Evolutionary conservation across 1,140 invertebrate species (phyloP).

Genomic region (Diachasmimorpha longicaudata): DNA sequence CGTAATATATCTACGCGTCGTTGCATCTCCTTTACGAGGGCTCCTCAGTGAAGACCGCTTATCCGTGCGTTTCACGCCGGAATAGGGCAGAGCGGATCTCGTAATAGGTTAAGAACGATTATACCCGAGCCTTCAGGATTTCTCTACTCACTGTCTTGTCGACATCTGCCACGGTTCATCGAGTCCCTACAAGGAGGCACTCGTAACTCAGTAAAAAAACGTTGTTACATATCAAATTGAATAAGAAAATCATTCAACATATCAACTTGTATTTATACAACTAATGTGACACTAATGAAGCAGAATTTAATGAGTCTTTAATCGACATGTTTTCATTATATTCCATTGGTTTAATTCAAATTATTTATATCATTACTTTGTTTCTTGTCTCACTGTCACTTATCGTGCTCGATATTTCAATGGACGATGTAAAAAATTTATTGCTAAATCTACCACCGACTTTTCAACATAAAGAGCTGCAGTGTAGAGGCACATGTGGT

Average conservation of each 20-base stretch:
- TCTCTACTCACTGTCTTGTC: constrained; percentile 13
- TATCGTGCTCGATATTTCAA: too few species aligned
- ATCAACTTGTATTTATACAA: not conserved
- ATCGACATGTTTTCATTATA: not conserved
- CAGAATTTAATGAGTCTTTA: constrained; percentile 23
- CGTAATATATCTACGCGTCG: not conserved
- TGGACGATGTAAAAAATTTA: too few species aligned
- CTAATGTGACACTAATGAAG: constrained; percentile 25
- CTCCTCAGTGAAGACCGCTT: not conserved
- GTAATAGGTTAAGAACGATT: constrained; percentile 21
- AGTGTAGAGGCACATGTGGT: too few species aligned
- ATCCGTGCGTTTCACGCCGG: constrained; percentile 14
- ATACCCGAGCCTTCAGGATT: not conserved
- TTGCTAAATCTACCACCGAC: too few species aligned
- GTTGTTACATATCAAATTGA: not conserved
- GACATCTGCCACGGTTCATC: not conserved
- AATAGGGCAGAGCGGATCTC: constrained; percentile 23
- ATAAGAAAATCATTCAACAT: not conserved
- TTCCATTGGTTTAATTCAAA: not conserved
- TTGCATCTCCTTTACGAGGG: constrained; percentile 16
- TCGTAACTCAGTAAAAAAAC: constrained; percentile 10
- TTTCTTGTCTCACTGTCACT: too few species aligned
- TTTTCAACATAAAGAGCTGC: too few species aligned
- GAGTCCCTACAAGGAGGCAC: constrained; percentile 16
- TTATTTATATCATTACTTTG: not conserved